Percentiles rank a stretch among this genome's conserved stretches.
Conservation (phyloP, 2,797 vertebrate species). For the Muscicapa striata region DNA sequence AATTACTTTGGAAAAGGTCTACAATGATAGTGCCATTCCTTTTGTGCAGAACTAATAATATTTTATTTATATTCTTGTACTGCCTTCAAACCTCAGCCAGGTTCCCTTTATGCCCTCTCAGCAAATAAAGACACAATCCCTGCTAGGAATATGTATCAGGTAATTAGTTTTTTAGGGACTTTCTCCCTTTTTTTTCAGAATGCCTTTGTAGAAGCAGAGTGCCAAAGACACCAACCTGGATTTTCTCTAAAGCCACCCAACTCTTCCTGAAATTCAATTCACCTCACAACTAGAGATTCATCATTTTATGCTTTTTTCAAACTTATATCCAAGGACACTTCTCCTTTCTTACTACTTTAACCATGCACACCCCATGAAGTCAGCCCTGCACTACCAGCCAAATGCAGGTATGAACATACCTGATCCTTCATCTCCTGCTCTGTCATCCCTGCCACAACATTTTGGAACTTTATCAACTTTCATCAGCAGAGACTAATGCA, state of each 20-base stretch:
- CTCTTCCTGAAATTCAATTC: neutral
- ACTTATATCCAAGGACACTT: neutral
- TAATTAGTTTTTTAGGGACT: constrained; percentile 29
- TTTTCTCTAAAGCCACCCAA: constrained; percentile 28
- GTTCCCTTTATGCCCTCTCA: constrained; percentile 6
- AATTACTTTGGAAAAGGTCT: neutral
- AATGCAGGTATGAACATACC: neutral
- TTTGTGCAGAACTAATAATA: neutral
- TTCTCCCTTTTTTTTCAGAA: neutral
- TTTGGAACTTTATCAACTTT: neutral
- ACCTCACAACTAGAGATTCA: neutral
- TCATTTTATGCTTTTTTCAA: neutral
- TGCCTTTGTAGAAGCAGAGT: neutral
- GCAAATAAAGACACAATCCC: constrained; percentile 12
- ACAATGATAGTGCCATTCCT: neutral
- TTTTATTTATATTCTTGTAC: constrained; percentile 33
- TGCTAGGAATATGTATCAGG: constrained; percentile 8
- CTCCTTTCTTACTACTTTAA: neutral
- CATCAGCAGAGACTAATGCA: neutral
- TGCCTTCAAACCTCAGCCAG: neutral
- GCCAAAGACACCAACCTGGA: neutral
- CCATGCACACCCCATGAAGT: neutral
- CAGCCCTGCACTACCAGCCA: neutral
- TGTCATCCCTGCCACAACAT: neutral
- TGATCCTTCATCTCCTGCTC: neutral